These are phyloP conservation scores for Aythya baeri DNA, from an alignment of 2,113 vertebrate genomes.

Conservation along the genomic window DNA sequence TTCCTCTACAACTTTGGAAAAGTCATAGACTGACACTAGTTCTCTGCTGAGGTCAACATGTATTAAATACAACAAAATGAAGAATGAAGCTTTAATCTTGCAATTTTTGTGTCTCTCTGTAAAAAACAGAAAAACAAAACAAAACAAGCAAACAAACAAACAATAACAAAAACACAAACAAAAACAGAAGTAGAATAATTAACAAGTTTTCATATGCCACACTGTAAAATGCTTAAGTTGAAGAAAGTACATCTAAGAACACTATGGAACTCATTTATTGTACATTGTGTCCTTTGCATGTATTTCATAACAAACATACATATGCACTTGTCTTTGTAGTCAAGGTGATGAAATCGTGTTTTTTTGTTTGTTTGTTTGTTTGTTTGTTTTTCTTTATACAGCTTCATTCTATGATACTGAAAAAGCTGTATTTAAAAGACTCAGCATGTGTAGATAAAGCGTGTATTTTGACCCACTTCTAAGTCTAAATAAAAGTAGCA, in stretches of 20 bases:
- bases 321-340: background rate
- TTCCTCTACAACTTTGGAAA: background rate
- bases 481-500: conserved; percentile 13
- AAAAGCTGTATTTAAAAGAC: background rate
- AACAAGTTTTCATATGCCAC: background rate
- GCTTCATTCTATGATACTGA: background rate
- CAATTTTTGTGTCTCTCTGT: background rate
- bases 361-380: too few relatives aligned
- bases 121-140: background rate
- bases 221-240: background rate
- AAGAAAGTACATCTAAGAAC: background rate
- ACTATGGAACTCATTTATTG: background rate
- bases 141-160: too few relatives aligned
- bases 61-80: background rate
- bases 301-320: background rate
- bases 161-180: too few relatives aligned
- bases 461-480: background rate
- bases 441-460: background rate
- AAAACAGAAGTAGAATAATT: background rate
- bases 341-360: background rate
- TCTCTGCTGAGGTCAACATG: background rate
- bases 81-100: background rate
- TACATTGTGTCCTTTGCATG: background rate
- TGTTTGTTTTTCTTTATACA: background rate
- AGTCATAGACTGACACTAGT: background rate